Evolutionary conservation across 2,113 vertebrate species (phyloP), one percentile per base, ranked within the genome.

Genomic region (Cairina moschata): DNA sequence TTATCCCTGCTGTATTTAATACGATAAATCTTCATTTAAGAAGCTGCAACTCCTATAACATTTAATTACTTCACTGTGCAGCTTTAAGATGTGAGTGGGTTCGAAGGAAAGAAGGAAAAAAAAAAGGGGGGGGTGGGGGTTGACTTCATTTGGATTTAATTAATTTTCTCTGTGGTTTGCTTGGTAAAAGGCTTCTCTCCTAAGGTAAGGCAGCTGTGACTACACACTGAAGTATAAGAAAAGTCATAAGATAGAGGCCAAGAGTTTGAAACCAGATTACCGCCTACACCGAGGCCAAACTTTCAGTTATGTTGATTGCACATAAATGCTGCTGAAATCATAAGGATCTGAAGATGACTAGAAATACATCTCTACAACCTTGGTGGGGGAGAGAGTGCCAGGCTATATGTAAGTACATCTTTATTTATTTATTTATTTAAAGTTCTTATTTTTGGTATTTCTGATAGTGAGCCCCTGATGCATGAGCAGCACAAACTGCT

Each of bases 1-100:
- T 80, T 87, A 87, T 78, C 69, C 65, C 83, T 89, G 29, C 58
- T 91, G 81, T 62, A 88, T 89, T 93, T 88, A 73, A 84, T 87
- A 81, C 2, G 16, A 89, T 58, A 91, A 91, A 69, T 85, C 52
- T 86, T 86, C 31, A 55, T 92, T 80, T 91, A 94, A 90, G 68
- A 81, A 90, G n/a, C n/a, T 81, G 50, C 40, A 83, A 52, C 18
- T 71, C 28, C 36, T 83, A 17, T 36, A 87, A 71, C 25, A 63
- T 93, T 63, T 88, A 86, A 81, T 92, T 88, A 67, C n/a, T 92
- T 86, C 56, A 42, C 31, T 31, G 8, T 21, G 8, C 16, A 83
- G 76, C 52, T 95, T 83, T 83, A 81, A 80, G 55, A 85, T 59
- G 34, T 3, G 16, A 80, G 65, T 83, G 55, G n/a, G 18, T 28